Conservation (phyloP, 2,888 invertebrate genomes). For the Amblyjoppa proteus region DNA sequence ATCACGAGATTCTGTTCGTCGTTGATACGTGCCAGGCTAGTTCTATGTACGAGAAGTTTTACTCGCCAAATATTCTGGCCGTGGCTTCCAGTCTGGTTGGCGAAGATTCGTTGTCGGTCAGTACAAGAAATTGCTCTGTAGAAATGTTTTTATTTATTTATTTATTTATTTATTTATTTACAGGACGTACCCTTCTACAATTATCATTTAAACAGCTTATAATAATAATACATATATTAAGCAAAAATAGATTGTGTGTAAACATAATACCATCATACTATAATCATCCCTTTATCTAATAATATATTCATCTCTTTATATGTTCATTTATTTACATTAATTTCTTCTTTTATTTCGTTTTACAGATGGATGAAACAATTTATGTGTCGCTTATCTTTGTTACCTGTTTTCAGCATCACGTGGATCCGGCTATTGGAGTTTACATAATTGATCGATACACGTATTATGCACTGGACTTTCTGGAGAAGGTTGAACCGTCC, state of each 20-base stretch:
- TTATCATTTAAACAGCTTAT: no score
- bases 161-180: no score
- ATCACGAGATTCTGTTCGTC: slow-evolving; percentile 99
- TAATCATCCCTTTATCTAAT: no score
- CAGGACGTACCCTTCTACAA: no score
- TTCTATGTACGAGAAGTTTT: slow-evolving; percentile 99
- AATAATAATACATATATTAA: no score
- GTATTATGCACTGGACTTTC: slow-evolving; percentile 97
- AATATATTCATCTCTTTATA: no score
- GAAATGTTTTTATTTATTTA: no score
- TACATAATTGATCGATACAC: slow-evolving; percentile 99
- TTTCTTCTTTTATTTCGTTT: no score
- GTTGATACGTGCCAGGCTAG: slow-evolving; percentile 99
- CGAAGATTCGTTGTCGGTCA: slow-evolving; percentile 98
- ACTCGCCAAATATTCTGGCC: slow-evolving; percentile 98
- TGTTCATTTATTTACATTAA: no score
- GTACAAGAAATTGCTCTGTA: not conserved
- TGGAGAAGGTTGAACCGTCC: slow-evolving; percentile 95
- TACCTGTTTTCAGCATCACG: slow-evolving; percentile 93
- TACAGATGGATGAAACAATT: not conserved
- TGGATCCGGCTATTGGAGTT: slow-evolving; percentile 99
- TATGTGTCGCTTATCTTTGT: slow-evolving; percentile 26
- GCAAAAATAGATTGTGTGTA: no score
- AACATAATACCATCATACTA: no score
- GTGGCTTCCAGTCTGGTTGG: slow-evolving; percentile 99